Evolutionary conservation across 2,888 invertebrate species (phyloP), one percentile per base, ranked within the genome.

Genomic region (Temnothorax unifasciatus): DNA sequence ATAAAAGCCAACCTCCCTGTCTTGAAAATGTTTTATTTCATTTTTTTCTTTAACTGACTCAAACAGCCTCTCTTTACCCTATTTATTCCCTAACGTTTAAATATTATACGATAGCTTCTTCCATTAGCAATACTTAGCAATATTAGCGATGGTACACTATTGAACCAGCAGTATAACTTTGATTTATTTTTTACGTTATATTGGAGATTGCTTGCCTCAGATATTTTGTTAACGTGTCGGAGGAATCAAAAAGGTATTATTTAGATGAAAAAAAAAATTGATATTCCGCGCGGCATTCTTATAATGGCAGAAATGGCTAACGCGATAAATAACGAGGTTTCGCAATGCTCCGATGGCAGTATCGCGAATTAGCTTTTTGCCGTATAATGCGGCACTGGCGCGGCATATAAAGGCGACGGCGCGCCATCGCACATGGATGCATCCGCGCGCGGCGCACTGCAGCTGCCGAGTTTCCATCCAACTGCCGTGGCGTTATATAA

Each of bases 401-500:
- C 52, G 50, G 61, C 63, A 52, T 52, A 47, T 57, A 69, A 69
- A 34, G 71, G 21, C 79, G 57, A 38, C 52, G 64, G 8, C 76
- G 54, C 41, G 66, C 15, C 47, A 71, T 44, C 71, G 71, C 79
- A 79, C 79, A 57, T 79, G 79, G 79, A 71, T 71, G 57, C 74
- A 61, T 64, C 44, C 38, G 57, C 73, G 77, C 38, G 57, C 73
- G 77, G 52, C 81, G 50, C 41, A 54, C 25, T 29, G 74, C 84
- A 74, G 64, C 73, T 82, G 84, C 73, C 50, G 61, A 59, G 68
- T 85, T 83, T 82, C 64, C 83, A 77, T 63, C 66, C 59, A 54
- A 86, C 54, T 50, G 83, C 79, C 21, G 41, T 81, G 61, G 77
- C 84, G 52, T 87, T 87, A 68, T 85, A 82, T 85, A 86, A 88